Evolutionary conservation across 2,888 invertebrate genomes (phyloP).

Genomic region (Peribatodes rhomboidaria): DNA sequence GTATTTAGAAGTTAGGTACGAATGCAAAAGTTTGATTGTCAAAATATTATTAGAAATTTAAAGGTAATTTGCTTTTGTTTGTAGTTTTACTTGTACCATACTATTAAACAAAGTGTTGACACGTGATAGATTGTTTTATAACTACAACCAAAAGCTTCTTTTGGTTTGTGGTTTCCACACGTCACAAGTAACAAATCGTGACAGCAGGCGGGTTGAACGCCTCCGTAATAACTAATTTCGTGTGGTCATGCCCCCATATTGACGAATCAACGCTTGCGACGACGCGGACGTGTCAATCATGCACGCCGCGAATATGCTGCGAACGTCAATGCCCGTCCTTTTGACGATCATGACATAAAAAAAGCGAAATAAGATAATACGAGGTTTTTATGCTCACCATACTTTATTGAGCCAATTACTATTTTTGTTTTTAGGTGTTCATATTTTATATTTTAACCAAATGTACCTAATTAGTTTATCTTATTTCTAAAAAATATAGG

Average conservation of each 20-base stretch:
- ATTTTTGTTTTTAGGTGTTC: neutral
- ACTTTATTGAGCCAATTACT: no score
- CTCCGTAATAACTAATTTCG: constrained; percentile 40
- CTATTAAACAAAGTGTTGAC: neutral
- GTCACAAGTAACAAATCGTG: constrained; percentile 19
- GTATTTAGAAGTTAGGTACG: neutral
- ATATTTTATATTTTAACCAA: no score
- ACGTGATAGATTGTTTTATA: neutral
- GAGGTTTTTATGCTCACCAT: no score
- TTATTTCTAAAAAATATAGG: no score
- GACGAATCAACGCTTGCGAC: constrained; percentile 25
- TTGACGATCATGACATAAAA: neutral
- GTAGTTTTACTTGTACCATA: no score
- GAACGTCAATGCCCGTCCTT: constrained; percentile 17
- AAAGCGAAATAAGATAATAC: no score
- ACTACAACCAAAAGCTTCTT: neutral
- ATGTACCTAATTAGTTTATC: no score
- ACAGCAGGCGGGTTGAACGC: constrained; percentile 42
- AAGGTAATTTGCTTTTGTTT: no score
- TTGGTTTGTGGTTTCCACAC: neutral
- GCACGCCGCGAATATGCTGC: constrained; percentile 1
- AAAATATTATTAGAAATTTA: no score
- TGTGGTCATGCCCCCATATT: constrained; percentile 38
- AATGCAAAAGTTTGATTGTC: neutral
- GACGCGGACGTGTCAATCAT: neutral